Evolutionary conservation across 2,888 invertebrate genomes (phyloP), one percentile per base, ranked within the genome.

Genomic region (Ectemnius cavifrons): DNA sequence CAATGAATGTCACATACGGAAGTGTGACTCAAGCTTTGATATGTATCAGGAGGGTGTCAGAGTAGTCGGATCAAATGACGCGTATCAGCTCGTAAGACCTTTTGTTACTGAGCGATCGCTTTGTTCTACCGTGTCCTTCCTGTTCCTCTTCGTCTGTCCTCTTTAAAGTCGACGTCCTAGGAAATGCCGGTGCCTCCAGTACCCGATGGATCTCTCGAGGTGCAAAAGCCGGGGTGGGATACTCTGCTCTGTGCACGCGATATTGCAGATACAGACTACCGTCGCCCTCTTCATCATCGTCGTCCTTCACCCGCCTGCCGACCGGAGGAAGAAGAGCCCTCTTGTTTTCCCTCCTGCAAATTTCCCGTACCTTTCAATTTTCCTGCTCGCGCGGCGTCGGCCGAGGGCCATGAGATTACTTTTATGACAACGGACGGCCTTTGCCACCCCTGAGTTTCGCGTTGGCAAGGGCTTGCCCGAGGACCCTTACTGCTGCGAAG

Each of bases 71-170:
- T 37, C 37, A 37, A 37, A 37, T 37, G 37, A 37, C 37, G 37
- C 11, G 56, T 70, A 66, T 57, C 13, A 68, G 63, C 64, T 64
- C 63, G 45, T 67, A 74, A 75, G 72, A 71, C 73, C 83, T 79
- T 37, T 83, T 83, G 81, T 81, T 77, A 60, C 75, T 67, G 64
- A 66, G 63, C 73, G 68, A 76, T 65, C 68, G 61, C 46, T 74
- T 70, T 74, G 68, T 78, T 56, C 37, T 4, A 11, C 3, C 37
- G 37, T 11, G 13, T 11, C 8, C 16, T 52, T 52, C 52, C 52
- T 52, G 16, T 52, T 37, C 11, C 37, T 37, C 0, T 1, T 37
- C 37, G 37, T 6, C 37, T 6, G 37, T 37, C 37, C 37, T 37
- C 37, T 37, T 37, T 37, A 37, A 37, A 37, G 37, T 37, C 8